phyloP scores from a whole-genome alignment of 1,140 invertebrate genomes.

The Leptinotarsa defecta region DNA sequence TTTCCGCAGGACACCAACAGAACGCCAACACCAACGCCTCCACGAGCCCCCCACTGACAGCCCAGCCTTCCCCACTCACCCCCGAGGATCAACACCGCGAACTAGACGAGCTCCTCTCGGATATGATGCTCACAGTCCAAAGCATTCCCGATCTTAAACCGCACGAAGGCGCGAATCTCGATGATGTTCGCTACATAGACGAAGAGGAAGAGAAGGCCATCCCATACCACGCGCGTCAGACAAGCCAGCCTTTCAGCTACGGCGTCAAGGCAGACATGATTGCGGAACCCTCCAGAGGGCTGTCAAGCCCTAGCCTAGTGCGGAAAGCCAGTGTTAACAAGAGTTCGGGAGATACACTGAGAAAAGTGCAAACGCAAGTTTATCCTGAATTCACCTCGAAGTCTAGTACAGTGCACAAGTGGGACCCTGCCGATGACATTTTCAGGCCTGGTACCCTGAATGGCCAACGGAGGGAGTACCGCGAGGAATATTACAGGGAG shows the following conservation, averaged over 20 bases:
- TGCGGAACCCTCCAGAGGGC: constrained; percentile 61
- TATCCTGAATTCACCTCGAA: constrained; percentile 45
- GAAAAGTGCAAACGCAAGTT: constrained; percentile 54
- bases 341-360: constrained; percentile 44
- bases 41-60: constrained; percentile 52
- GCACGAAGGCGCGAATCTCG: constrained; percentile 51
- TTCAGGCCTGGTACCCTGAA: constrained; percentile 52
- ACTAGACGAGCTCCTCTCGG: constrained; percentile 75
- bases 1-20: constrained; percentile 53
- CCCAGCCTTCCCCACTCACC: constrained; percentile 54
- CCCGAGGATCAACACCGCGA: constrained; percentile 62
- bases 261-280: constrained; percentile 64
- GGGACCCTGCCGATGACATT: constrained; percentile 53
- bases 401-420: constrained; percentile 30
- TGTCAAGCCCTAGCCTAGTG: constrained; percentile 76
- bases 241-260: constrained; percentile 83
- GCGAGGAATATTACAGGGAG: constrained; percentile 49
- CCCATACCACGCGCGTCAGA: constrained; percentile 81
- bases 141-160: constrained; percentile 69
- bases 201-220: constrained; percentile 64
- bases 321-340: constrained; percentile 62
- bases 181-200: constrained; percentile 54
- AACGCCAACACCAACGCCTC: constrained; percentile 56
- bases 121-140: constrained; percentile 83
- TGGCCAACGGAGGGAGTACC: constrained; percentile 45